Evolutionary conservation across 2,797 vertebrate genomes (phyloP), one percentile per base, ranked within the genome.

Genomic region (Lithobates pipiens): DNA sequence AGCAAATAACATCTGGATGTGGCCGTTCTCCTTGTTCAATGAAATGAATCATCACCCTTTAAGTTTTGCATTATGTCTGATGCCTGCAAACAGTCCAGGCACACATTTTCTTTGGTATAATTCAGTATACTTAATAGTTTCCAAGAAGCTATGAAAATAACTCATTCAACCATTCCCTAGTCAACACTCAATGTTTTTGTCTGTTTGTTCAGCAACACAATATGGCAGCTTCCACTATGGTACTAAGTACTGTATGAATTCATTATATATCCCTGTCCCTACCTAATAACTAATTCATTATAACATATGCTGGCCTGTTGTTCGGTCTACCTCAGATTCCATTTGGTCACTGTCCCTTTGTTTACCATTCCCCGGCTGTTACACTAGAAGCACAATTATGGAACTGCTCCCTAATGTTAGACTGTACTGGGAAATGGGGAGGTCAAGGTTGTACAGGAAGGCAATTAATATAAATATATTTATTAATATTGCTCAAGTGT

Each of bases 391-490:
- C 10, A 23, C 42, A 44, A 13, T 27, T 72, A 54, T 46, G 34
- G 70, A 36, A 29, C 23, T 44, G 42, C 32, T 67, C 50, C 44
- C 23, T 63, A 82, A 82, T 63, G 39, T 72, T 81, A 63, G 79
- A 72, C 61, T 61, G 68, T 70, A 29, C 68, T 70, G 27, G 68
- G 18, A 36, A 70, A 39, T 63, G 21, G 57, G 42, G 36, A 74
- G 16, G 25, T 21, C 61, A 82, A 54, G 71, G 57, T 63, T 82
- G 70, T 75, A 82, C 61, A 44, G 68, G 63, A 79, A 76, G 57
- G 76, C 61, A 80, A 85, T 71, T 85, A 79, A 54, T 85, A 82
- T 54, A 82, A 82, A 67, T 72, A 61, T 86, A 86, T 86, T 86
- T 86, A 86, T 82, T 82, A 70, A 76, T 76, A 77, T 76, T 46